These are phyloP conservation scores for Gryllus longicercus DNA, from an alignment of 2,888 invertebrate species.

Conservation along the genomic window DNA sequence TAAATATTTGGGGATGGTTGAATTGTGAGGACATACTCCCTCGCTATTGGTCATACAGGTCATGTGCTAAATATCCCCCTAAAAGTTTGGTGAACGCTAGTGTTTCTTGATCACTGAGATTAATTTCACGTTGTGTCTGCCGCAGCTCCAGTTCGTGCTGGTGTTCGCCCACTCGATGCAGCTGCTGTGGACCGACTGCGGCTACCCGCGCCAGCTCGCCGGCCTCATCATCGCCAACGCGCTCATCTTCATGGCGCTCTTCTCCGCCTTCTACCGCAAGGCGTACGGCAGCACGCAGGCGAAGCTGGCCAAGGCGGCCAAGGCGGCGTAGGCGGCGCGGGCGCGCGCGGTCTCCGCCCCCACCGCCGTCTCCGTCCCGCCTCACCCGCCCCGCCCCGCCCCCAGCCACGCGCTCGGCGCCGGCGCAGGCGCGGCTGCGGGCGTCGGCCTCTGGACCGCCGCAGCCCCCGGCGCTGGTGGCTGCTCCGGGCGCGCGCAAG, in stretches of 20 bases:
- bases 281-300: constrained; percentile 51
- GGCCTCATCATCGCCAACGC: constrained; percentile 61
- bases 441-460: no score
- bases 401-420: no score
- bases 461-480: no score
- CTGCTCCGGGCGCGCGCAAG: no score
- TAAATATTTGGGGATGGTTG: no score
- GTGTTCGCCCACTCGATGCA: constrained; percentile 55
- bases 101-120: constrained; percentile 21
- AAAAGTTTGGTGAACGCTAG: no score
- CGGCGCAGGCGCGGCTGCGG: no score
- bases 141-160: constrained; percentile 62
- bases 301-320: neutral
- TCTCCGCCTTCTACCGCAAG: constrained; percentile 65
- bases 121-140: constrained; percentile 37
- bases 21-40: neutral
- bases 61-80: no score
- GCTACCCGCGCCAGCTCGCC: constrained; percentile 55
- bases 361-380: no score
- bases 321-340: neutral
- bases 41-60: no score
- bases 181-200: constrained; percentile 55
- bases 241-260: constrained; percentile 61
- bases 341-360: neutral
- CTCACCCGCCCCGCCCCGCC: no score